These are phyloP conservation scores for Amblyteles armatorius DNA, from an alignment of 2,888 invertebrate genomes.

Conservation along the genomic window DNA sequence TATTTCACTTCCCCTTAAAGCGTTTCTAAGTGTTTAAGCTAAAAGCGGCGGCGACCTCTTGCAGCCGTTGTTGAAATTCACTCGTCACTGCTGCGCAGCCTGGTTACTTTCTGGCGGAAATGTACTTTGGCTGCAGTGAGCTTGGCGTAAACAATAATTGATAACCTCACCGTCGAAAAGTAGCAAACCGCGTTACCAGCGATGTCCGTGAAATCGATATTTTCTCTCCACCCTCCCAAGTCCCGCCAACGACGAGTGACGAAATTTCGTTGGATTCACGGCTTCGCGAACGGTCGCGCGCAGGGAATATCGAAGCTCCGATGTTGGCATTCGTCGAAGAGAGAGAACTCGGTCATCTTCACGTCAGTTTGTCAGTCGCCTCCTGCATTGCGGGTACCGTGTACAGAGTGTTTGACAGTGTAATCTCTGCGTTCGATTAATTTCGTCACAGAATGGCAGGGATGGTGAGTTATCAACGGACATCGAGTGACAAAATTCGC, in stretches of 20 bases:
- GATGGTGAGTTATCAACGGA: constrained; percentile 46
- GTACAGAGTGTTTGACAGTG: constrained; percentile 18
- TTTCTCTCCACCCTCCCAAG: constrained; percentile 31
- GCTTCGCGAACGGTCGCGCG: constrained; percentile 22
- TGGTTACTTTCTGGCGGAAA: too few relatives aligned
- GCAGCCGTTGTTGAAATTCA: too few relatives aligned
- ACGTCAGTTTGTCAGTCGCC: constrained; percentile 58
- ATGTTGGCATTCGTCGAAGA: constrained; percentile 32
- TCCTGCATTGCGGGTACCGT: constrained; percentile 78
- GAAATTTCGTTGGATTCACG: not conserved
- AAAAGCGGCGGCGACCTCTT: too few relatives aligned
- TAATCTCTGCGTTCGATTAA: constrained; percentile 51
- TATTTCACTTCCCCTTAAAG: too few relatives aligned
- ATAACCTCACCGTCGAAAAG: too few relatives aligned
- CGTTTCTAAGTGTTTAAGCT: too few relatives aligned
- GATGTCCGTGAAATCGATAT: constrained; percentile 52
- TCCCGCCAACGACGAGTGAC: constrained; percentile 33
- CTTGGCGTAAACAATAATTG: too few relatives aligned
- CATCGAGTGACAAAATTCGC: not conserved
- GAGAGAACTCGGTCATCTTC: constrained; percentile 32
- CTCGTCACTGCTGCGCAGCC: too few relatives aligned
- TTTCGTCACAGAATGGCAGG: constrained; percentile 74
- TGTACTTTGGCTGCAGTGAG: too few relatives aligned
- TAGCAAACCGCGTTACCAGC: too few relatives aligned
- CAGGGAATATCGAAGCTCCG: constrained; percentile 13